Evolutionary conservation across 1,140 invertebrate species (phyloP).

Genomic region (Heliconius eleuchia): DNA sequence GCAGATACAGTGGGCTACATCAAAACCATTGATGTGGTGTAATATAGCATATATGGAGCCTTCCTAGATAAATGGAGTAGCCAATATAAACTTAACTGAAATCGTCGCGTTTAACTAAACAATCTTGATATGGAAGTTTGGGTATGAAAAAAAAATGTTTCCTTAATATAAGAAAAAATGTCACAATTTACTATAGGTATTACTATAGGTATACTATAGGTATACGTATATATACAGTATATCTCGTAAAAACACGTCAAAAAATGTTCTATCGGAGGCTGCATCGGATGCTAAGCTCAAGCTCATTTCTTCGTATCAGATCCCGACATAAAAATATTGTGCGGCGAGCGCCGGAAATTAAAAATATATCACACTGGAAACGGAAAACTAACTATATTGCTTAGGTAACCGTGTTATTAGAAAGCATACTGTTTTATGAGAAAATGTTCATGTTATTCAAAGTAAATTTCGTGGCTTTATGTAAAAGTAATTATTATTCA

Average conservation of each 20-base stretch:
- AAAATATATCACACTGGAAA: constrained; percentile 42
- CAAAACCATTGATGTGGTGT: too few relatives aligned
- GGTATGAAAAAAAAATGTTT: background rate
- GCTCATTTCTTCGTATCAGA: constrained; percentile 25
- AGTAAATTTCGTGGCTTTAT: background rate
- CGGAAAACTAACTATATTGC: constrained; percentile 31
- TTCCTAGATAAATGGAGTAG: too few relatives aligned
- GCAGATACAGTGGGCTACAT: too few relatives aligned
- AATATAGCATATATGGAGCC: too few relatives aligned
- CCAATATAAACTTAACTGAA: too few relatives aligned
- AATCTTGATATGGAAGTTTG: too few relatives aligned
- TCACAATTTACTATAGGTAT: background rate
- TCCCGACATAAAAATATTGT: constrained; percentile 26
- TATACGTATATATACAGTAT: background rate
- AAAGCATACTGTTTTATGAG: constrained; percentile 2
- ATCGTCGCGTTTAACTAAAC: too few relatives aligned
- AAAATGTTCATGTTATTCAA: background rate
- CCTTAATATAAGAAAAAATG: background rate
- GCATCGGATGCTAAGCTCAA: constrained; percentile 8
- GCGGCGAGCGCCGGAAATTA: constrained; percentile 43
- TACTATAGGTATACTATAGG: too few relatives aligned
- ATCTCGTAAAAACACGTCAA: constrained; percentile 1
- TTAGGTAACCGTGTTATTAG: constrained; percentile 17
- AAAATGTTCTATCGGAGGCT: constrained; percentile 1
- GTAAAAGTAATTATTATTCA: too few relatives aligned